phyloP scores from a whole-genome alignment of 1,140 invertebrate genomes.

The Drosophila micromelanica region DNA sequence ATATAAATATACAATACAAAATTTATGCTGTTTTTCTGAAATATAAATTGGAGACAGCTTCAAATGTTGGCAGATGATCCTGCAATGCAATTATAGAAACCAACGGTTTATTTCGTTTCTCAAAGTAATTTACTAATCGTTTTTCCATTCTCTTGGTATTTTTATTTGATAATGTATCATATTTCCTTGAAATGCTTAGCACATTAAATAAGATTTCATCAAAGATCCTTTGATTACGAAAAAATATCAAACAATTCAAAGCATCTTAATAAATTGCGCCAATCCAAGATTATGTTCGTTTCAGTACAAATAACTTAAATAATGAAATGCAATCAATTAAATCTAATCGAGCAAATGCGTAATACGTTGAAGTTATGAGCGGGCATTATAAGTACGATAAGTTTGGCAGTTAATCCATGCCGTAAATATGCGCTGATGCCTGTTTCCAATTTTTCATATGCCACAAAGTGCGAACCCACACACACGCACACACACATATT shows the following conservation, averaged over 20 bases:
- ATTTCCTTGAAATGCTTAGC: no score
- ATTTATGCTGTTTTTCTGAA: not conserved
- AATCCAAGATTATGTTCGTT: no score
- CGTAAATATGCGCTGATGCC: constrained; percentile 2
- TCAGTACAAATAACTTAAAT: not conserved
- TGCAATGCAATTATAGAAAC: no score
- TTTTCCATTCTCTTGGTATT: no score
- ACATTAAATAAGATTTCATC: no score
- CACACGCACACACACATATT: not conserved
- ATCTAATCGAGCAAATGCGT: not conserved
- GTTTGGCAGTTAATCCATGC: constrained; percentile 5
- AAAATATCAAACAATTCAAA: no score
- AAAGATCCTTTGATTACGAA: no score
- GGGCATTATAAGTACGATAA: constrained; percentile 9
- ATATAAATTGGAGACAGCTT: not conserved
- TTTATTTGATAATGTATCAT: no score
- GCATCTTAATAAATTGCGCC: no score
- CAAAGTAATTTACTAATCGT: no score
- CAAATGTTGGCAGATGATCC: no score
- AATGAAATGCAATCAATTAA: constrained; percentile 1
- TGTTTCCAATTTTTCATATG: constrained; percentile 16
- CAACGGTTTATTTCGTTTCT: no score
- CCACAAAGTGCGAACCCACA: not conserved
- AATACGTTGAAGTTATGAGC: not conserved
- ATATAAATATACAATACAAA: not conserved